These are phyloP conservation scores for Sebastolobus altivelis DNA, from an alignment of 2,797 vertebrate genomes.

Conservation along the genomic window DNA sequence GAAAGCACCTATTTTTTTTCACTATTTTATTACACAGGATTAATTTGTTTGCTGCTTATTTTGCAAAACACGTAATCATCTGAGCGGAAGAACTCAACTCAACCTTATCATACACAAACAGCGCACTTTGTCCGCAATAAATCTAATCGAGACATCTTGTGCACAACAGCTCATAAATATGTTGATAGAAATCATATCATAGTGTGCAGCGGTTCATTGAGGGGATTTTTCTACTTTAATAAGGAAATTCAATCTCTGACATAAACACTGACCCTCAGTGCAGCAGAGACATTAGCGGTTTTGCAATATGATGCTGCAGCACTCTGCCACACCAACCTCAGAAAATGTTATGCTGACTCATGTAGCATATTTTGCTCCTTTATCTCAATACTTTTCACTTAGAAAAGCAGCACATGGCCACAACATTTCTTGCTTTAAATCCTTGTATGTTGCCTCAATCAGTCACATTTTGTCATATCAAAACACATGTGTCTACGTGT, in stretches of 20 bases:
- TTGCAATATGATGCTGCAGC: conserved; percentile 55
- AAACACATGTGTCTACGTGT: not conserved
- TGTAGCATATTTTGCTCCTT: conserved; percentile 17
- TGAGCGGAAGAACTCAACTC: not conserved
- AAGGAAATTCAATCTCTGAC: conserved; percentile 21
- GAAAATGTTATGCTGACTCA: conserved; percentile 40
- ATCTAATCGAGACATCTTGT: conserved; percentile 15
- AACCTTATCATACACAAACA: not conserved
- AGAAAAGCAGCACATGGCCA: not conserved
- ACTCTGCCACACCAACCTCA: conserved; percentile 12
- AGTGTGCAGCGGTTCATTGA: not conserved
- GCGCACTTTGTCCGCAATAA: conserved; percentile 6
- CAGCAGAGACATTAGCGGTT: conserved; percentile 23
- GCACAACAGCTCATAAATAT: conserved; percentile 2
- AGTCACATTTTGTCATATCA: not conserved
- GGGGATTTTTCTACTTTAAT: conserved; percentile 40
- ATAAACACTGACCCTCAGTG: conserved; percentile 13
- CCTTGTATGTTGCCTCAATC: not conserved
- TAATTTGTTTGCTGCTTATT: not conserved
- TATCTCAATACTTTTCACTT: not conserved
- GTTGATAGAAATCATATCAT: conserved; percentile 8
- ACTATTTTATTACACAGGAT: not conserved
- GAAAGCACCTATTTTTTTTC: not conserved
- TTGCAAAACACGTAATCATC: conserved; percentile 1
- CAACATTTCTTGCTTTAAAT: not conserved